These are phyloP conservation scores for Drosophila dunni DNA, from an alignment of 1,140 invertebrate genomes.

Conservation along the genomic window DNA sequence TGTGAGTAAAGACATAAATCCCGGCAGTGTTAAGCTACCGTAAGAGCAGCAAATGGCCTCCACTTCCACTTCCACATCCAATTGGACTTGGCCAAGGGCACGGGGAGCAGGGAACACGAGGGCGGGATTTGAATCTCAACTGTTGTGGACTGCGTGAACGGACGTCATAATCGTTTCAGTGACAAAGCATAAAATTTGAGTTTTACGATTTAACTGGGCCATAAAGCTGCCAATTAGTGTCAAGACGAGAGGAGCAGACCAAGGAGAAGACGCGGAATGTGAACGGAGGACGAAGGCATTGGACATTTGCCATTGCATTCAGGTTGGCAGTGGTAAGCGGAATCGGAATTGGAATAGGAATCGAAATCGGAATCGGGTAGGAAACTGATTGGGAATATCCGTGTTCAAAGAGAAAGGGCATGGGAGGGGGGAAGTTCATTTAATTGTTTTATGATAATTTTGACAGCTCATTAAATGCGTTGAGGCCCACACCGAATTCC, in stretches of 20 bases:
- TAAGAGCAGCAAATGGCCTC: constrained; percentile 37
- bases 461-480: constrained; percentile 76
- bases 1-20: constrained; percentile 71
- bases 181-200: constrained; percentile 83
- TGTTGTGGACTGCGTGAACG: constrained; percentile 45
- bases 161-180: constrained; percentile 83
- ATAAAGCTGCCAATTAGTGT: constrained; percentile 84
- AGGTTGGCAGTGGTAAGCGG: background rate
- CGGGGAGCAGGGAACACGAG: background rate
- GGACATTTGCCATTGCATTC: constrained; percentile 32
- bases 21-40: constrained; percentile 47
- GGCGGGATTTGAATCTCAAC: constrained; percentile 25
- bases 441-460: constrained; percentile 82
- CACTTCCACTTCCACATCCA: constrained; percentile 38
- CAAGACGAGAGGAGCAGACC: constrained; percentile 52
- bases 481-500: constrained; percentile 28
- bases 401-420: constrained; percentile 4
- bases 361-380: constrained; percentile 3
- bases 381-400: background rate
- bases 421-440: constrained; percentile 67
- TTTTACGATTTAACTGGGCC: constrained; percentile 82
- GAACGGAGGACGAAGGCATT: constrained; percentile 4
- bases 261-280: constrained; percentile 5
- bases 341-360: constrained; percentile 11
- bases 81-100: background rate